Evolutionary conservation across 1,140 invertebrate species (phyloP).

Genomic region (Tetramorium simillimum): DNA sequence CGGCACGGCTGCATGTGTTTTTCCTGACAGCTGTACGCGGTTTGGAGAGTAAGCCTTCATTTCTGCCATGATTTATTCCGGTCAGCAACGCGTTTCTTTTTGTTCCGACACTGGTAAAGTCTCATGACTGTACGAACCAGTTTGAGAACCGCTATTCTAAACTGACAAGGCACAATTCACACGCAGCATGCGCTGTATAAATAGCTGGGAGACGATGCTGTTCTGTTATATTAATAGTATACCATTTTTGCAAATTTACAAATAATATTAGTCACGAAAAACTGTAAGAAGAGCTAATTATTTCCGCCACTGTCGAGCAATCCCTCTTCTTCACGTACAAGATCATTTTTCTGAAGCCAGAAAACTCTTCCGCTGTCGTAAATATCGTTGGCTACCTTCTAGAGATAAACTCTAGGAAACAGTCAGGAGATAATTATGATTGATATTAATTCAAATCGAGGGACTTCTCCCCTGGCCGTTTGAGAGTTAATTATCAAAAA

Average conservation of each 20-base stretch:
- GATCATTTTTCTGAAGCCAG: background rate
- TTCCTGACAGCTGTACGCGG: background rate
- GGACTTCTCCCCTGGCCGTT: background rate
- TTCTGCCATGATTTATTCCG: conserved; percentile 31
- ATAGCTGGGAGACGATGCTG: conserved; percentile 21
- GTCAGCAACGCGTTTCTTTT: conserved; percentile 1
- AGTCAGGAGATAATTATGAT: background rate
- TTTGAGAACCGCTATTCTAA: conserved; percentile 44
- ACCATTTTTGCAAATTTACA: background rate
- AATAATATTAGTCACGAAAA: background rate
- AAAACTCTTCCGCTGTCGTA: background rate
- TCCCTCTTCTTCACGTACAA: too few species aligned
- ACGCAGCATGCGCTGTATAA: background rate
- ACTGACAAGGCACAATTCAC: conserved; percentile 16
- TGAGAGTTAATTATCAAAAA: background rate
- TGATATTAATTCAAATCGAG: background rate
- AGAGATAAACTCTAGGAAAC: background rate
- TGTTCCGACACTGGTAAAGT: conserved; percentile 10
- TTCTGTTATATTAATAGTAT: conserved; percentile 11
- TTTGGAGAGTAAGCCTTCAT: conserved; percentile 19
- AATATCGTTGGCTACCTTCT: background rate
- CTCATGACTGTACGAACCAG: conserved; percentile 8
- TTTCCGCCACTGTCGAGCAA: background rate
- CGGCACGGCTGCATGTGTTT: background rate
- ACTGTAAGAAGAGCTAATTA: background rate